phyloP scores from a whole-genome alignment of 2,797 vertebrate species.

The Distichodus sexfasciatus region DNA sequence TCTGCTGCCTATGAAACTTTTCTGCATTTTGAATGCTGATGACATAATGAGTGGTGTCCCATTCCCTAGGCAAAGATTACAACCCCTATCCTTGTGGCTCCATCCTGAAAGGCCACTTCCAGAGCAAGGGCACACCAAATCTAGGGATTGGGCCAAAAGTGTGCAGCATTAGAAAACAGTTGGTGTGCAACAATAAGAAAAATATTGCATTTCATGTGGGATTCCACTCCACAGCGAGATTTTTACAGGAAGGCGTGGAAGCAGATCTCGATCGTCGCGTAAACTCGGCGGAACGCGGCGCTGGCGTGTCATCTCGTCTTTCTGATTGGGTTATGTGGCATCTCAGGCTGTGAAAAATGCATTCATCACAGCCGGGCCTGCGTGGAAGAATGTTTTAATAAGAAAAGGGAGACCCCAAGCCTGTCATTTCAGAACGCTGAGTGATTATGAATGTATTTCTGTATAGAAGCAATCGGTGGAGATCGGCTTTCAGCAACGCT shows the following conservation, averaged over 20 bases:
- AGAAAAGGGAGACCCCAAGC: slow-evolving; percentile 29
- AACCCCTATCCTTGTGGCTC: too few relatives aligned
- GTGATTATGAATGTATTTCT: slow-evolving; percentile 44
- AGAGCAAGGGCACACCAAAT: too few relatives aligned
- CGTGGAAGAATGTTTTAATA: slow-evolving; percentile 23
- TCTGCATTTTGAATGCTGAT: too few relatives aligned
- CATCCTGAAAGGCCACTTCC: too few relatives aligned
- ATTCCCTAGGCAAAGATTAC: too few relatives aligned
- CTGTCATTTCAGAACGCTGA: slow-evolving; percentile 30
- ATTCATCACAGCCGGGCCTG: slow-evolving; percentile 22
- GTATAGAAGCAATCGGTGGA: slow-evolving; percentile 24
- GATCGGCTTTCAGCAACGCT: slow-evolving; percentile 28
- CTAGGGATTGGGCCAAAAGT: too few relatives aligned
- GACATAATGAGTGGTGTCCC: too few relatives aligned
- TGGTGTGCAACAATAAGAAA: neutral
- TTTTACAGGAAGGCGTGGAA: neutral
- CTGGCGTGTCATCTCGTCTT: slow-evolving; percentile 17
- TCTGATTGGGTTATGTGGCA: slow-evolving; percentile 25
- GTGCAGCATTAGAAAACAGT: too few relatives aligned
- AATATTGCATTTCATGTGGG: too few relatives aligned
- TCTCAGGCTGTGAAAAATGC: slow-evolving; percentile 37
- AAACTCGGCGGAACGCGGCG: neutral
- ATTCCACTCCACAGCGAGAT: neutral
- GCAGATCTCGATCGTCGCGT: slow-evolving; percentile 3
- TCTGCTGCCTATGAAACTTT: too few relatives aligned